phyloP scores from a whole-genome alignment of 2,888 invertebrate genomes.

The Myopa tessellatipennis region DNA sequence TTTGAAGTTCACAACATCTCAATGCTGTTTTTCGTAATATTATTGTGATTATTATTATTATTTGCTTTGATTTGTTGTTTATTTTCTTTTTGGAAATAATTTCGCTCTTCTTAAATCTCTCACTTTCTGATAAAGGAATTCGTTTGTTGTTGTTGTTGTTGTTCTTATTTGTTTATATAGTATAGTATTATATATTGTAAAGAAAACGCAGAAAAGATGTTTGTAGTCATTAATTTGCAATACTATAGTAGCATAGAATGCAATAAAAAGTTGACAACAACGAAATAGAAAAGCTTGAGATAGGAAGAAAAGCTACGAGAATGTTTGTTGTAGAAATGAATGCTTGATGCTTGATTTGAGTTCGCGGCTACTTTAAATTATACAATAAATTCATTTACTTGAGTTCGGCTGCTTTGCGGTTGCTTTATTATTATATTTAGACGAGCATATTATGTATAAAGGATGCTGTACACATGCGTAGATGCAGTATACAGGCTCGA shows the following conservation, averaged over 20 bases:
- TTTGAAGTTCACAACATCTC: not conserved
- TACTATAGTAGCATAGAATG: slow-evolving; percentile 11
- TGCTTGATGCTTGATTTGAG: slow-evolving; percentile 23
- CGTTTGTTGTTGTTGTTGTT: not conserved
- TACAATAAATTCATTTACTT: slow-evolving; percentile 37
- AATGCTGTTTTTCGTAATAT: not conserved
- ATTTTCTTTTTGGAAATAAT: slow-evolving; percentile 12
- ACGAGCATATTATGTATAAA: no score
- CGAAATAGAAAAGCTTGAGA: slow-evolving; percentile 16
- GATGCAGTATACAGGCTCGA: no score
- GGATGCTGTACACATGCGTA: no score
- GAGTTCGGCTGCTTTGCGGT: slow-evolving; percentile 31
- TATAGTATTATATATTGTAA: not conserved
- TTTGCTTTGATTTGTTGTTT: slow-evolving; percentile 7
- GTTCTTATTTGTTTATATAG: not conserved
- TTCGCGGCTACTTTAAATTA: slow-evolving; percentile 25
- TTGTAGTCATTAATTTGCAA: slow-evolving; percentile 20
- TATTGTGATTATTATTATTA: slow-evolving; percentile 14
- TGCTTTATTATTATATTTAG: not conserved
- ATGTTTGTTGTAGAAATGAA: slow-evolving; percentile 7
- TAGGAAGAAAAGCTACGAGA: no score
- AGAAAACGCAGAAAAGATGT: slow-evolving; percentile 9
- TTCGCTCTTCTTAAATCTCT: slow-evolving; percentile 21
- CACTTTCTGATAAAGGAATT: slow-evolving; percentile 38
- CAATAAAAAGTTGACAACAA: slow-evolving; percentile 1